A percentile compares a stretch with the other conserved stretches of the same genome.
Evolutionary conservation across 2,797 vertebrate genomes (phyloP).

Genomic region (Stomatorhinus walkeri): DNA sequence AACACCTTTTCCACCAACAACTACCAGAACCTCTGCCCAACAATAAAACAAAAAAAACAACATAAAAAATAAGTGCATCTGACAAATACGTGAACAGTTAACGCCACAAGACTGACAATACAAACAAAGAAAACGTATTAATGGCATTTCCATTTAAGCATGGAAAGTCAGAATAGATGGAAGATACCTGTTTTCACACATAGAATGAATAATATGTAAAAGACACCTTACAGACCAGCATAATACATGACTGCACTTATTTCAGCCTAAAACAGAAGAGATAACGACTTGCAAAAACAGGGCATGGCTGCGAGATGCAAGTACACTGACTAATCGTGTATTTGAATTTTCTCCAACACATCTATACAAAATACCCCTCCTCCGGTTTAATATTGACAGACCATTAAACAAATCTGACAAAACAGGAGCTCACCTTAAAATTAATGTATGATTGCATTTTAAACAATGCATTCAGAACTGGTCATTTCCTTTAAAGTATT

Average conservation of each 20-base stretch:
- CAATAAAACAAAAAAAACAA: constrained; percentile 1
- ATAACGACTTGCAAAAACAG: not conserved
- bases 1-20: not conserved
- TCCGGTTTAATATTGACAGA: constrained; percentile 7
- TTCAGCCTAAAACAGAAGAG: not conserved
- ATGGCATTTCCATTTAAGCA: not conserved
- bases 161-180: not conserved
- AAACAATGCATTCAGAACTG: constrained; percentile 7
- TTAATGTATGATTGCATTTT: not conserved
- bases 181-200: not conserved
- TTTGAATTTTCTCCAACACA: not conserved
- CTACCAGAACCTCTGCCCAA: not conserved
- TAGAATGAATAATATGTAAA: not conserved
- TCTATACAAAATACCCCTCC: not conserved
- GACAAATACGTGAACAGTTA: not conserved
- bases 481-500: not conserved
- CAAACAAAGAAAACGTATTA: not conserved
- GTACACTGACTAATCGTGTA: not conserved
- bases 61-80: not conserved
- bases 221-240: not conserved
- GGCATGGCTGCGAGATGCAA: not conserved
- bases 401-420: not conserved
- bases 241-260: not conserved
- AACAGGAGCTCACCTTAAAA: not conserved
- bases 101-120: not conserved